Evolutionary conservation across 2,797 vertebrate species (phyloP), one percentile per base, ranked within the genome.

Genomic region (Dermochelys coriacea): DNA sequence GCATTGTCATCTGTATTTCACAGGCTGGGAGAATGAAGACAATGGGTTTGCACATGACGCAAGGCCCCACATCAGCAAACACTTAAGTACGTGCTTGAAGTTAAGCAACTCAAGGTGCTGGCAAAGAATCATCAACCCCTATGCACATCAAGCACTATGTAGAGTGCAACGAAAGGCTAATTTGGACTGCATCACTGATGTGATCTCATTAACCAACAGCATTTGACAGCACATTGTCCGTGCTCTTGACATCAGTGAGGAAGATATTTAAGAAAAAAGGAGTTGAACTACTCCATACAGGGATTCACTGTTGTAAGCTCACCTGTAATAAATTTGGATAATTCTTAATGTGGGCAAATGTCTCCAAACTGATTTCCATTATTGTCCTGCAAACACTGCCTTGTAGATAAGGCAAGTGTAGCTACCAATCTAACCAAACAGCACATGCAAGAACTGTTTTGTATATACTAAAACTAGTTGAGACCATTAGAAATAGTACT

Each of bases 351-450:
- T 0, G 18, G 0, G 1, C 9, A 6, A 1, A 15, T 18, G 4
- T 64, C 2, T 61, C 51, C 45, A 14, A 71, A 78, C 31, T 80
- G 12, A 2, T 12, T 47, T 79, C 8, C 8, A 23, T 12, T 59
- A 12, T 55, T 9, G 23, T 47, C 1, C 52, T 55, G 5, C 16
- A 41, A 74, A 6, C 0, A 1, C 41, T 0, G 19, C 34, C 1
- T 0, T 49, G 14, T 0, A 15, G 47, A 80, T 52, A 0, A 5
- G 23, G 74, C 5, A 31, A 59, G 16, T 57, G 52, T 71, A 15
- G 5, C 0, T 80, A 27, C 4, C 0, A 1, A 3, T 15, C 16
- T 2, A 16, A 88, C 52, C 5, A 29, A 74, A 0, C 0, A 1
- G 80, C 6, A 74, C 37, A 45, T 37, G 61, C 37, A 84, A 5